A percentile compares a stretch with the other conserved stretches of the same genome.
phyloP scores from a whole-genome alignment of 1,140 invertebrate species.

The Copidosoma floridanum region DNA sequence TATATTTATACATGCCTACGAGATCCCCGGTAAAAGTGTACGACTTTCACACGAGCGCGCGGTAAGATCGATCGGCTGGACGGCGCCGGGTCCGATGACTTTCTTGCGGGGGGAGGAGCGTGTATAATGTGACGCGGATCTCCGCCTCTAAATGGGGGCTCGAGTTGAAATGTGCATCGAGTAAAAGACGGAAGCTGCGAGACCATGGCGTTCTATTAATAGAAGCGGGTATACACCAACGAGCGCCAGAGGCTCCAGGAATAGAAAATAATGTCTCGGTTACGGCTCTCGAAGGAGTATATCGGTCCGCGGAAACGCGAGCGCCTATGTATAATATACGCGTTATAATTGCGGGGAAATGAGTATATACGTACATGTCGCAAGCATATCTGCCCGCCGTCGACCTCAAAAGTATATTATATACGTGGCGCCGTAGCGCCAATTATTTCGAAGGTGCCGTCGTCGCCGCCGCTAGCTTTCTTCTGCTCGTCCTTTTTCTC shows the following conservation, averaged over 20 bases:
- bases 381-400: background rate
- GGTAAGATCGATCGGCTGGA: too few species aligned
- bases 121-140: too few species aligned
- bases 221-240: too few species aligned
- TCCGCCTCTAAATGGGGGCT: background rate
- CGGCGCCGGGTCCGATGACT: too few species aligned
- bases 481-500: constrained; percentile 4
- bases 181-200: constrained; percentile 14
- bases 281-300: background rate
- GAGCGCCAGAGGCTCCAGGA: constrained; percentile 43
- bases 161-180: background rate
- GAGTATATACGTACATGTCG: too few species aligned
- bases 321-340: too few species aligned
- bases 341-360: constrained; percentile 15
- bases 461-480: background rate
- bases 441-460: background rate
- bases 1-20: too few species aligned
- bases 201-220: constrained; percentile 45
- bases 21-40: too few species aligned
- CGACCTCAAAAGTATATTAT: constrained; percentile 29
- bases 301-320: too few species aligned
- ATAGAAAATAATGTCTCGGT: constrained; percentile 51
- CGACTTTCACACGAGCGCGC: too few species aligned
- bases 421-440: background rate
- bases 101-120: too few species aligned